Evolutionary conservation across 2,888 invertebrate genomes (phyloP).

Genomic region (Adineta ricciae): DNA sequence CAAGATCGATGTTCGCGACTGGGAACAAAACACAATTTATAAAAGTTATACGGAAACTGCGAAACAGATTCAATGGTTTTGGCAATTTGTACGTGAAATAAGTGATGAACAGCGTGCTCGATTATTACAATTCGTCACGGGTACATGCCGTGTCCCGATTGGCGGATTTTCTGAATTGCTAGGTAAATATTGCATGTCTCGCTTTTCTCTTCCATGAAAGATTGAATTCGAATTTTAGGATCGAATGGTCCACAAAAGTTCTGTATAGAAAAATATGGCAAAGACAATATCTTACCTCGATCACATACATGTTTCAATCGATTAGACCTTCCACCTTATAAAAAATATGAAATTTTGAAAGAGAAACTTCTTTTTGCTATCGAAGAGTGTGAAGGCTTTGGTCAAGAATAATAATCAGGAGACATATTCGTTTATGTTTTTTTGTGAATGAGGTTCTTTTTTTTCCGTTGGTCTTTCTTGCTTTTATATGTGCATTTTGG

Average conservation of each 20-base stretch:
- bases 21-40: conserved; percentile 88
- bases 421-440: neutral
- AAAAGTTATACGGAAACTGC: conserved; percentile 87
- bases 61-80: conserved; percentile 90
- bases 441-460: neutral
- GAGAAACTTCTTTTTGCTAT: conserved; percentile 96
- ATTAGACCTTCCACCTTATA: conserved; percentile 91
- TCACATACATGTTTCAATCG: conserved; percentile 98
- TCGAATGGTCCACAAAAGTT: conserved; percentile 97
- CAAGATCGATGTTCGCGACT: conserved; percentile 87
- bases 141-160: conserved; percentile 94
- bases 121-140: conserved; percentile 92
- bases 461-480: neutral
- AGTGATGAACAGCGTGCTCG: conserved; percentile 93
- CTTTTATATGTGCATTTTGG: neutral
- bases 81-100: conserved; percentile 86
- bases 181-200: conserved; percentile 64
- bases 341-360: conserved; percentile 93
- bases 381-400: conserved; percentile 74
- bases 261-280: conserved; percentile 98
- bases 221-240: conserved; percentile 45
- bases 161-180: conserved; percentile 97
- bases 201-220: no score
- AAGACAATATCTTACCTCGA: conserved; percentile 95
- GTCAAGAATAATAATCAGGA: conserved; percentile 32